Conservation (phyloP, 2,888 invertebrate genomes). For the Plusia festucae region DNA sequence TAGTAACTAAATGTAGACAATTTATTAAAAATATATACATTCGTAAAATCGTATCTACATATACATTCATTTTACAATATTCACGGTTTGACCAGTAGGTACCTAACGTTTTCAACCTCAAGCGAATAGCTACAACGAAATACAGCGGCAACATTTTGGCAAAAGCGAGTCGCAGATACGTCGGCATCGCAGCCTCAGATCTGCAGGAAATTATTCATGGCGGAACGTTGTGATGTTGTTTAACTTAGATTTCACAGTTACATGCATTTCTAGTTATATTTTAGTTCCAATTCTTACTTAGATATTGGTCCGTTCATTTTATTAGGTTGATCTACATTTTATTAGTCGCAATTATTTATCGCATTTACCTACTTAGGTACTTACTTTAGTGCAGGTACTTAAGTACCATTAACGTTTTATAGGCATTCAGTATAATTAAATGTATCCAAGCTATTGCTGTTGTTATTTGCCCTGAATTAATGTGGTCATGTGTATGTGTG, state of each 20-base stretch:
- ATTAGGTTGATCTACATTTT: too few relatives aligned
- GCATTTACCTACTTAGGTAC: not conserved
- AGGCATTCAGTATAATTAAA: too few relatives aligned
- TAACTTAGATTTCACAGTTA: conserved; percentile 53
- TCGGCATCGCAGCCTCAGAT: conserved; percentile 51
- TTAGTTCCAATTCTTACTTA: conserved; percentile 25
- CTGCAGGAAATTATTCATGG: conserved; percentile 55
- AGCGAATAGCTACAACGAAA: conserved; percentile 50
- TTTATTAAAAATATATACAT: not conserved
- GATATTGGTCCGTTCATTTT: conserved; percentile 16
- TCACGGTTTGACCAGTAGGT: conserved; percentile 42
- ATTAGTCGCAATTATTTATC: not conserved
- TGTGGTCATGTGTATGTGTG: too few relatives aligned
- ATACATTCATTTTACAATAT: conserved; percentile 17
- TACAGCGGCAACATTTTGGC: conserved; percentile 45
- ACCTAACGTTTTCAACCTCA: conserved; percentile 31
- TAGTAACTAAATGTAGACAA: too few relatives aligned
- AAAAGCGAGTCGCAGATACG: conserved; percentile 53
- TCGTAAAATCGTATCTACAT: not conserved
- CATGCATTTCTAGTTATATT: conserved; percentile 44
- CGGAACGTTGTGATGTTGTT: conserved; percentile 51
- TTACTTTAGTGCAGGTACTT: too few relatives aligned
- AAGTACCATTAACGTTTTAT: too few relatives aligned
- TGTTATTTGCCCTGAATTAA: too few relatives aligned
- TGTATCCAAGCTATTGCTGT: too few relatives aligned